Evolutionary conservation across 2,797 vertebrate genomes (phyloP), one percentile per base, ranked within the genome.

Genomic region (Antrozous pallidus): DNA sequence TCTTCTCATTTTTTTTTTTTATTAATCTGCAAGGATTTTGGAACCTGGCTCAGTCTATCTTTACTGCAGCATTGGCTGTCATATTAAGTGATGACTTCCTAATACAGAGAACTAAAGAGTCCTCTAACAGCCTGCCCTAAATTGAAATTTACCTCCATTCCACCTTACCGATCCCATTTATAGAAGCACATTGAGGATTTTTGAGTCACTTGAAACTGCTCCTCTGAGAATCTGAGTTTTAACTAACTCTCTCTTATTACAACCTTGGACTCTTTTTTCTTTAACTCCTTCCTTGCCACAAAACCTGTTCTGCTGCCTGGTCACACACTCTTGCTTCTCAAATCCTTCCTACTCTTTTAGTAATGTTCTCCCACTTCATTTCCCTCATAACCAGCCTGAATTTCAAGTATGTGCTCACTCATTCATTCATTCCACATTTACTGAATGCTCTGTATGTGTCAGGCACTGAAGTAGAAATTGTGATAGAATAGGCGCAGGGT

Each of bases 181-280:
- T 17, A 65, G 49, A 33, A 67, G 40, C 31, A 38, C 10, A 22
- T 17, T 47, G 65, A n/a, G 61, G 71, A 63, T 33, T 36, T 90
- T 54, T 63, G 40, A 67, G 87, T 91, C 49, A 56, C 9, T 51
- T 89, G 73, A 63, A 93, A 88, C 5, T 70, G 28, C 26, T 82
- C 42, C 24, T 65, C 33, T 40, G n/a, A 71, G 81, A 54, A 84
- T 74, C 2, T n/a, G 33, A 71, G 77, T 87, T 94, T 91, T 87
- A 85, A 94, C 61, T 49, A 54, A 74, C 10, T 85, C 36, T 67
- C 7, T 93, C 49, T 83, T 65, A 7, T 8, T 16, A 71, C n/a
- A 88, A n/a, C 38, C 22, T 75, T 77, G 33, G 82, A 22, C 69
- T 82, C 61, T 73, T 90, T 90, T 88, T 84, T 89, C 90, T 51